A percentile compares a stretch with the other conserved stretches of the same genome.
These are phyloP conservation scores for Drosophila lutescens DNA, from an alignment of 2,888 invertebrate genomes.

Conservation along the genomic window DNA sequence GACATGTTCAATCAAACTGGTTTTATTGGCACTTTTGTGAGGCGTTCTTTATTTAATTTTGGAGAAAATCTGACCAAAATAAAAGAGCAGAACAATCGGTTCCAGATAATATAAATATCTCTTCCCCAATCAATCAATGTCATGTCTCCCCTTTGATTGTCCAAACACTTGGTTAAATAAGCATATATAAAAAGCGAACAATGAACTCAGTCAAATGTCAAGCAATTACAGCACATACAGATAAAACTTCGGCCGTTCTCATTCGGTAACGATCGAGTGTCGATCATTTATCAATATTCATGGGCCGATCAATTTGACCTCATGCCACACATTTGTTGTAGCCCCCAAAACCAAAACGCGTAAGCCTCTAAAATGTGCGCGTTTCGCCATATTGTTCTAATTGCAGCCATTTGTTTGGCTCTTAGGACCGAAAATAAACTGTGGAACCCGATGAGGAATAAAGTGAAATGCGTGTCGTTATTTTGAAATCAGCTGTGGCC, in stretches of 20 bases:
- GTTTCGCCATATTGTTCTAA: conserved; percentile 76
- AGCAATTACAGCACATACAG: conserved; percentile 26
- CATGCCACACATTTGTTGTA: conserved; percentile 33
- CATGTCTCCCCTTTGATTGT: conserved; percentile 28
- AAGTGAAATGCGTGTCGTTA: conserved; percentile 75
- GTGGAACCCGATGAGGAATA: conserved; percentile 27
- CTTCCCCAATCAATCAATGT: conserved; percentile 38
- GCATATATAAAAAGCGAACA: conserved; percentile 22
- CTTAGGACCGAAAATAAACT: conserved; percentile 8
- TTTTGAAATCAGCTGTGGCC: conserved; percentile 72
- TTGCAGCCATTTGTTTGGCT: conserved; percentile 71
- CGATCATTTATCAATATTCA: conserved; percentile 73
- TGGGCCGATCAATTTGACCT: conserved; percentile 28
- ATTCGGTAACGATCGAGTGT: conserved; percentile 52
- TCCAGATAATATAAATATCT: conserved; percentile 33
- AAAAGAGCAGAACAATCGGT: conserved; percentile 16
- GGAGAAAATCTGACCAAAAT: neutral
- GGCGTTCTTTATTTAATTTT: conserved; percentile 5
- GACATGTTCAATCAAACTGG: neutral
- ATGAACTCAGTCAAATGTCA: conserved; percentile 41
- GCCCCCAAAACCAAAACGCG: conserved; percentile 16
- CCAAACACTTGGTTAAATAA: conserved; percentile 40
- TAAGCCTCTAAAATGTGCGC: conserved; percentile 64
- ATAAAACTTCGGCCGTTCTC: conserved; percentile 15
- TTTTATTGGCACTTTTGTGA: conserved; percentile 5